Conservation (phyloP, 2,113 vertebrate species). For the cattle (Bos taurus) region DNA sequence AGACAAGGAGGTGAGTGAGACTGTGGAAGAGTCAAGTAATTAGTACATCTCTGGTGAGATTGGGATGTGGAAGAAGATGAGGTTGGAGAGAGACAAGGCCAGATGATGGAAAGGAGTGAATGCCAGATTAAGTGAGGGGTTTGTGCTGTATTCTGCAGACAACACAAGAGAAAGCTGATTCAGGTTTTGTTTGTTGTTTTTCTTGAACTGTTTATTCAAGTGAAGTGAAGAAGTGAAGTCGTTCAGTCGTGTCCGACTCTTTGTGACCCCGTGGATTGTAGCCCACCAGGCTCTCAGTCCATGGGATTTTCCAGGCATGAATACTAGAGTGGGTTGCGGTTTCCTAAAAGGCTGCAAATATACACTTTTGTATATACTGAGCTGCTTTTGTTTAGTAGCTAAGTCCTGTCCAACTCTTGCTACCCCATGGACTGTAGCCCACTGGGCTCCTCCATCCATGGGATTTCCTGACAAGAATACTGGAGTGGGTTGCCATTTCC, state of each 20-base stretch:
- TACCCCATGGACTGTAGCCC: neutral
- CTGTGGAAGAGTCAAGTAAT: neutral
- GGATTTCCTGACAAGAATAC: neutral
- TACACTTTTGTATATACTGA: neutral
- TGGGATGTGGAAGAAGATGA: neutral
- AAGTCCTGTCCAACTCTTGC: neutral
- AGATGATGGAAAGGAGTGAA: neutral
- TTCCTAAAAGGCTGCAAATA: neutral
- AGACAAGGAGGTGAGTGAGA: neutral
- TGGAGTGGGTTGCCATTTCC: neutral
- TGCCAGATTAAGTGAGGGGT: neutral
- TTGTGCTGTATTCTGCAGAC: neutral
- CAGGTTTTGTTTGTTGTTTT: neutral
- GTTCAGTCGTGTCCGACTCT: accelerated
- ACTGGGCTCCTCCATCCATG: neutral
- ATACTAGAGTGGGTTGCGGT: too few species aligned
- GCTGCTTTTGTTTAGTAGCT: neutral
- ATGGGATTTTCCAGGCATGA: too few species aligned
- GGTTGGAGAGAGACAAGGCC: neutral
- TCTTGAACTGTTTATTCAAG: neutral
- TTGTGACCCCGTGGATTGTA: too few species aligned
- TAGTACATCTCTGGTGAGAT: neutral
- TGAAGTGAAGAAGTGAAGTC: too few species aligned
- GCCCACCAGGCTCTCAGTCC: too few species aligned
- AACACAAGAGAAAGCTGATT: neutral